A percentile compares a stretch with the other conserved stretches of the same genome.
phyloP scores from a whole-genome alignment of 2,888 invertebrate species.

The Artemia sinica region DNA sequence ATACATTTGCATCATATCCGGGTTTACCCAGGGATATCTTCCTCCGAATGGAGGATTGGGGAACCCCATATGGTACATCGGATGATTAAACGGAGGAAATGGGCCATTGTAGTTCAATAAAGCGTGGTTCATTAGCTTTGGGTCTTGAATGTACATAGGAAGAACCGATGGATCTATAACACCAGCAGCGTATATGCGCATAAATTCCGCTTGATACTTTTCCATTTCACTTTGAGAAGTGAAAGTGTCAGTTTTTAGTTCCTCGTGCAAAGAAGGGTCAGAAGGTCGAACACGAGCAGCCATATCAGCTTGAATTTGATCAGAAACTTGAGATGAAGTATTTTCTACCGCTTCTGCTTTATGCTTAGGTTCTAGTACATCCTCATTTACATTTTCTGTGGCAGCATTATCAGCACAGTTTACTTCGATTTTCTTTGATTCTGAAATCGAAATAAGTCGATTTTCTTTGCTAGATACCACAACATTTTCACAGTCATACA shows the following conservation, averaged over 20 bases:
- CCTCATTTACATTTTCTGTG: background rate
- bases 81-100: conserved; percentile 7
- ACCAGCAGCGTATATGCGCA: background rate
- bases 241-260: background rate
- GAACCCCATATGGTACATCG: background rate
- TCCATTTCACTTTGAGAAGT: background rate
- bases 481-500: background rate
- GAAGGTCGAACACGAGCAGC: background rate
- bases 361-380: background rate
- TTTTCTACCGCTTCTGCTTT: background rate
- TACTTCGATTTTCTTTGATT: no score
- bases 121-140: conserved; percentile 2
- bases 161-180: background rate
- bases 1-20: conserved; percentile 14
- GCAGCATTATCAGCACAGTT: background rate
- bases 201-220: background rate
- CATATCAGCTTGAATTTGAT: background rate
- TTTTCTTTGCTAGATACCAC: no score
- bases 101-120: background rate
- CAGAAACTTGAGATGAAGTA: background rate
- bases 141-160: conserved; percentile 3
- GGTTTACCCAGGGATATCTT: conserved; percentile 3
- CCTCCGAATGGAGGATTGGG: background rate
- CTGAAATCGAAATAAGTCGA: background rate
- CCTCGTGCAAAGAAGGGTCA: background rate